phyloP scores from a whole-genome alignment of 2,797 vertebrate species.

The Acanthiza pusilla region DNA sequence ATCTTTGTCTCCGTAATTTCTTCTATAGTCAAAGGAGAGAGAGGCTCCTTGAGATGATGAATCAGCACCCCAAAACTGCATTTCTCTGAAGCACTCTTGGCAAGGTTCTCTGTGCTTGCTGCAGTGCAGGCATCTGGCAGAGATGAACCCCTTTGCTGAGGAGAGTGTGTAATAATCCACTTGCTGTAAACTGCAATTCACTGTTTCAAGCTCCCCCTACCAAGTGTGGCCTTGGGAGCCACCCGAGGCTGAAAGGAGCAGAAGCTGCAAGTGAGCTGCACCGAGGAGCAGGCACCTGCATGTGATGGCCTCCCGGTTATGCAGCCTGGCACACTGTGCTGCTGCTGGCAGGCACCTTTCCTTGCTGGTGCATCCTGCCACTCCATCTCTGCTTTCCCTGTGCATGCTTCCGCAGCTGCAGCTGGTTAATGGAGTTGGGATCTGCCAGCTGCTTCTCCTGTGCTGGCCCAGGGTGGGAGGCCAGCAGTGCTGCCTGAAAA shows the following conservation, averaged over 20 bases:
- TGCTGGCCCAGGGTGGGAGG: not conserved
- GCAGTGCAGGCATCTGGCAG: not conserved
- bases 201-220: not conserved
- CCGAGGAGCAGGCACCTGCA: fast-evolving
- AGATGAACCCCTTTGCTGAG: not conserved
- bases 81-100: not conserved
- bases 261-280: not conserved
- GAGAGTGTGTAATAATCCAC: not conserved
- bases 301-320: not conserved
- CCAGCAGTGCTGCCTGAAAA: not conserved
- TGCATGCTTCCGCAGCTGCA: fast-evolving
- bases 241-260: not conserved
- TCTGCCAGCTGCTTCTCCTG: not conserved
- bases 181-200: not conserved
- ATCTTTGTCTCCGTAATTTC: not conserved
- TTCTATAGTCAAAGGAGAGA: not conserved
- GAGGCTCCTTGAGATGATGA: not conserved
- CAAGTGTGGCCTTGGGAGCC: not conserved
- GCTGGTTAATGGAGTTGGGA: not conserved
- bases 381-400: not conserved
- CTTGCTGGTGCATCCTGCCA: not conserved
- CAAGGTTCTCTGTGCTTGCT: not conserved
- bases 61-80: not conserved
- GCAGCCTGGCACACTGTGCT: not conserved
- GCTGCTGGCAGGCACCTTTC: not conserved